These are phyloP conservation scores for Lochmaea capreae DNA, from an alignment of 2,888 invertebrate species.

Conservation along the genomic window DNA sequence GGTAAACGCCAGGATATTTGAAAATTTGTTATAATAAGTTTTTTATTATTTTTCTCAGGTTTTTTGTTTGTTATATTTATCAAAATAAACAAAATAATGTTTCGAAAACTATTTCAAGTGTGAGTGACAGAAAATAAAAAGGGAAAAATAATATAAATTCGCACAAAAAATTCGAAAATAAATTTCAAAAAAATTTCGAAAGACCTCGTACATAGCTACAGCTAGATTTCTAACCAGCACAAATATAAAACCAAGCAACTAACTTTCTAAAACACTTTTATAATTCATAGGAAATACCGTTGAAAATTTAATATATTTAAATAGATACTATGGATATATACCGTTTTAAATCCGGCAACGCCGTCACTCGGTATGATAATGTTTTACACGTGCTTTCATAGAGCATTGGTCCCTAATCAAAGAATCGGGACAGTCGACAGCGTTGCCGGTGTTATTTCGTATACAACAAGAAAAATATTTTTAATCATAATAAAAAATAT, in stretches of 20 bases:
- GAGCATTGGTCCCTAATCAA: conserved; percentile 30
- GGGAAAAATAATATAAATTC: not conserved
- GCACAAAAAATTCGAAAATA: not conserved
- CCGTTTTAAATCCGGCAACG: conserved; percentile 10
- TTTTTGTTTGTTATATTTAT: too few relatives aligned
- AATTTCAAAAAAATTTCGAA: not conserved
- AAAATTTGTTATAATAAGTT: too few relatives aligned
- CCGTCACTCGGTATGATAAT: conserved; percentile 10
- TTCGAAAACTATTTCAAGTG: too few relatives aligned
- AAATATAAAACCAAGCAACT: not conserved
- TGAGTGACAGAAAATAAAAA: too few relatives aligned
- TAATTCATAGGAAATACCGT: conserved; percentile 18
- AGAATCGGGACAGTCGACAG: conserved; percentile 22
- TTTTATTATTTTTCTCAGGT: too few relatives aligned
- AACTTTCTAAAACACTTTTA: conserved; percentile 20
- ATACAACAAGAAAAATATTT: too few relatives aligned
- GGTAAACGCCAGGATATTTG: too few relatives aligned
- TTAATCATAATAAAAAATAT: not conserved
- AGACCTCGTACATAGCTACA: not conserved
- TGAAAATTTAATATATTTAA: conserved; percentile 5
- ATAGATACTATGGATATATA: not conserved
- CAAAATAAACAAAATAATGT: too few relatives aligned
- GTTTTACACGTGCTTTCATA: conserved; percentile 32
- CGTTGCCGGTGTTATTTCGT: conserved; percentile 12
- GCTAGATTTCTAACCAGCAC: conserved; percentile 1